phyloP scores from a whole-genome alignment of 92 coral and sea anemone genomes.

The Parazoanthus swiftii region DNA sequence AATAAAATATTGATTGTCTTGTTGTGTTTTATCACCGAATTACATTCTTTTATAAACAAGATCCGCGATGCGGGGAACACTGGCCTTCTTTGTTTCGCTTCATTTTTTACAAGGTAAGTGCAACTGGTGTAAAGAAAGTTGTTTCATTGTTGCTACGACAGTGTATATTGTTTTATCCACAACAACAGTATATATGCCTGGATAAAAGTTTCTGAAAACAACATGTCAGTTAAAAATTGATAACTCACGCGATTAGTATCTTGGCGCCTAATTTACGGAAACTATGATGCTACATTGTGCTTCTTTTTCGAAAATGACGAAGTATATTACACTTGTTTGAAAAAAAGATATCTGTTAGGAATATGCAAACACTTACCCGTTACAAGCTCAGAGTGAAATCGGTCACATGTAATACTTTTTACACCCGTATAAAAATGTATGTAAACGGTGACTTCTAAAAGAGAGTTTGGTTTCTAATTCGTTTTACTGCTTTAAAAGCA shows the following conservation, averaged over 20 bases:
- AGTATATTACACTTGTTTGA: not conserved
- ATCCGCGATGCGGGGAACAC: slow-evolving; percentile 14
- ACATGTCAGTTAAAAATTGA: not conserved
- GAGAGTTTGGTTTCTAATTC: too few species aligned
- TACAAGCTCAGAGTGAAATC: not conserved
- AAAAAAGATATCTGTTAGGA: not conserved
- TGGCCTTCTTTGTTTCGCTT: slow-evolving; percentile 22
- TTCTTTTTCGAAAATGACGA: not conserved
- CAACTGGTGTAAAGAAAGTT: not conserved
- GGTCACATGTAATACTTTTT: not conserved
- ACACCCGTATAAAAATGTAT: too few species aligned
- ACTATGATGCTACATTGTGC: not conserved
- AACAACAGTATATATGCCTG: not conserved
- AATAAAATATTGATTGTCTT: slow-evolving; percentile 37
- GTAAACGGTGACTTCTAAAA: too few species aligned
- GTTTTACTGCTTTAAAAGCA: too few species aligned
- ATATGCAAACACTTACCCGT: not conserved
- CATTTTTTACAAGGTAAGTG: slow-evolving; percentile 32
- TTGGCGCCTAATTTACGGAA: slow-evolving; percentile 6
- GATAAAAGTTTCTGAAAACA: not conserved
- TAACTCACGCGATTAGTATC: slow-evolving; percentile 1
- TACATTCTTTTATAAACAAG: slow-evolving; percentile 15
- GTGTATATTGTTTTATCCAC: not conserved
- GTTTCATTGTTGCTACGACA: not conserved
- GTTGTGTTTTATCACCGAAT: slow-evolving; percentile 1